Percentiles rank a stretch among this genome's conserved stretches.
Conservation (phyloP, 1,140 invertebrate genomes). For the Colletes gigas region DNA sequence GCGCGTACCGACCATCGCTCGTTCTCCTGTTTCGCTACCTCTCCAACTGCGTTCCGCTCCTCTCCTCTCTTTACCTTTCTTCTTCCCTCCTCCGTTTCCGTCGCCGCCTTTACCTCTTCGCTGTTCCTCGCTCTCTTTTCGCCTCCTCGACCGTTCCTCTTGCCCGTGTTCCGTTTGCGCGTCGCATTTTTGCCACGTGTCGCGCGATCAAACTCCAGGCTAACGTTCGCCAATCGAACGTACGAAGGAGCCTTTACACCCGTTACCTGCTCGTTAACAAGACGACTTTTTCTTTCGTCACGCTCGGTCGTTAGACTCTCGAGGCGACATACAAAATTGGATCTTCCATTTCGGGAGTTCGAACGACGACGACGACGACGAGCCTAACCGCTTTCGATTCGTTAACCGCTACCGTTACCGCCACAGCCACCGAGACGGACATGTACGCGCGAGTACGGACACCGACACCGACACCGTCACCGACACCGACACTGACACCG, state of each 20-base stretch:
- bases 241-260: not conserved
- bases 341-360: not conserved
- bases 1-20: constrained; percentile 35
- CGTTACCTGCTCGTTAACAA: not conserved
- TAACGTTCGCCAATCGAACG: not conserved
- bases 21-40: not conserved
- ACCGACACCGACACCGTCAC: not conserved
- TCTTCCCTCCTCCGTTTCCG: not conserved
- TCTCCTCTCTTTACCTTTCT: not conserved
- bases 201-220: constrained; percentile 4
- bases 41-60: not conserved
- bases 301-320: not conserved
- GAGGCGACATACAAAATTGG: not conserved
- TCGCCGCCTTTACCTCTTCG: constrained; percentile 1
- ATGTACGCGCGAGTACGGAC: too few species aligned
- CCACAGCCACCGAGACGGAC: not conserved
- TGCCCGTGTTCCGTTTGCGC: not conserved
- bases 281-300: not conserved
- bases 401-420: not conserved
- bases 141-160: not conserved
- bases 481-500: not conserved
- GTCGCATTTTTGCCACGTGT: constrained; percentile 50
- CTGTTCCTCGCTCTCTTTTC: constrained; percentile 11
- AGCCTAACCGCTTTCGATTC: constrained; percentile 13
- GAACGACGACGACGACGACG: constrained; percentile 22